Percentiles rank a stretch among this genome's conserved stretches.
These are phyloP conservation scores for Heliconius aoede DNA, from an alignment of 2,888 invertebrate genomes.

Conservation along the genomic window DNA sequence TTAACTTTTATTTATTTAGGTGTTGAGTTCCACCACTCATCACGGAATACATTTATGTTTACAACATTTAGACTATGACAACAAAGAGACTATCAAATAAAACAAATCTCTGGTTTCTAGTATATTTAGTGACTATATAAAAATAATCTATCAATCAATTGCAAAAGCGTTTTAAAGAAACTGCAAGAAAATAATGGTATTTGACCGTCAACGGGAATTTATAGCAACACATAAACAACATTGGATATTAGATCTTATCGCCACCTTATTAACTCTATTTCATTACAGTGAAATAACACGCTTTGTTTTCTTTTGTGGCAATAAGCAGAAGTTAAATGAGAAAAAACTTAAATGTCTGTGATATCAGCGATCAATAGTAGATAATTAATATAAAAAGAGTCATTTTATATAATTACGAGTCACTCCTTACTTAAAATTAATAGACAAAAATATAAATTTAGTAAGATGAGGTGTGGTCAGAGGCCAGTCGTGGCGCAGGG, in stretches of 20 bases:
- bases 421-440: no score
- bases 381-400: no score
- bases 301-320: constrained; percentile 32
- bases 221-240: constrained; percentile 12
- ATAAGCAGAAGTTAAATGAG: constrained; percentile 4
- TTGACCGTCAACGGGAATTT: constrained; percentile 6
- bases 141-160: background rate
- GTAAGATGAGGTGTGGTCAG: no score
- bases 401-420: no score
- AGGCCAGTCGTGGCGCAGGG: no score
- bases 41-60: no score
- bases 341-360: background rate
- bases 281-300: constrained; percentile 37
- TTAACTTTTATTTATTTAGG: background rate
- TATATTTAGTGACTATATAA: no score
- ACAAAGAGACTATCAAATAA: no score
- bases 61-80: no score
- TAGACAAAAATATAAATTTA: no score
- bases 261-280: constrained; percentile 37
- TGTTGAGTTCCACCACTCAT: no score
- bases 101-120: no score
- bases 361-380: background rate
- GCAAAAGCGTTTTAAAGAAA: background rate
- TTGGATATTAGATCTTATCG: constrained; percentile 33
- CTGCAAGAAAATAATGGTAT: background rate